These are phyloP conservation scores for Lepidurus couesii DNA, from an alignment of 1,140 invertebrate genomes.

Conservation along the genomic window DNA sequence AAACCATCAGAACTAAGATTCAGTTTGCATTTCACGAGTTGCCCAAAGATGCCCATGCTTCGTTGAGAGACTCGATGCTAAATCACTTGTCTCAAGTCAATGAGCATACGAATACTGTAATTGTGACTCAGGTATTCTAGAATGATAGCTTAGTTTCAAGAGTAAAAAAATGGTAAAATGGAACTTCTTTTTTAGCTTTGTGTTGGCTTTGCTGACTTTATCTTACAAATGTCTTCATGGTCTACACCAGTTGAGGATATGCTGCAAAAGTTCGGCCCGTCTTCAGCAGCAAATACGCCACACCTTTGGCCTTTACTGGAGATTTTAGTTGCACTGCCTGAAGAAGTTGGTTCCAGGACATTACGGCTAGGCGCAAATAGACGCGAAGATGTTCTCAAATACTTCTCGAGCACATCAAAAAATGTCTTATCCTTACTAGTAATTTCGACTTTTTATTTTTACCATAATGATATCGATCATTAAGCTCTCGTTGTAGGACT, in stretches of 20 bases:
- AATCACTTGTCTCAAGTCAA: slow-evolving; percentile 81
- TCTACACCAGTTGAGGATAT: slow-evolving; percentile 79
- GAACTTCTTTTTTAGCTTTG: slow-evolving; percentile 60
- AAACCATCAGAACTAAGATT: slow-evolving; percentile 94
- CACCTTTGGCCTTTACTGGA: slow-evolving; percentile 77
- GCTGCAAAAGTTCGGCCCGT: slow-evolving; percentile 59
- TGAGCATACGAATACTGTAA: slow-evolving; percentile 70
- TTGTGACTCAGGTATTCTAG: slow-evolving; percentile 72
- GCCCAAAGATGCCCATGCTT: slow-evolving; percentile 71
- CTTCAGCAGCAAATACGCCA: slow-evolving; percentile 41
- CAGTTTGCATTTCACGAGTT: slow-evolving; percentile 90
- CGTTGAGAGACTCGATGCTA: slow-evolving; percentile 84
- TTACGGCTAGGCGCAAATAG: slow-evolving; percentile 85
- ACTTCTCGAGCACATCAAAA: slow-evolving; percentile 29
- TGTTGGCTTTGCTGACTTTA: slow-evolving; percentile 84
- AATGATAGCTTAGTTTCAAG: neutral
- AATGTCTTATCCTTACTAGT: slow-evolving; percentile 34
- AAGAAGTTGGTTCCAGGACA: slow-evolving; percentile 81
- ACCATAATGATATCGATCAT: neutral
- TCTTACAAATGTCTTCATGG: slow-evolving; percentile 91
- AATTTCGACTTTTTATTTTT: neutral
- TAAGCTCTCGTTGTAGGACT: slow-evolving; percentile 28
- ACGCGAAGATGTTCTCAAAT: slow-evolving; percentile 67
- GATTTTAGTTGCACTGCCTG: slow-evolving; percentile 88
- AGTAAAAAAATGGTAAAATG: neutral